Percentiles rank a stretch among this genome's conserved stretches.
phyloP scores from a whole-genome alignment of 1,140 invertebrate genomes.

The Drosophila lini region DNA sequence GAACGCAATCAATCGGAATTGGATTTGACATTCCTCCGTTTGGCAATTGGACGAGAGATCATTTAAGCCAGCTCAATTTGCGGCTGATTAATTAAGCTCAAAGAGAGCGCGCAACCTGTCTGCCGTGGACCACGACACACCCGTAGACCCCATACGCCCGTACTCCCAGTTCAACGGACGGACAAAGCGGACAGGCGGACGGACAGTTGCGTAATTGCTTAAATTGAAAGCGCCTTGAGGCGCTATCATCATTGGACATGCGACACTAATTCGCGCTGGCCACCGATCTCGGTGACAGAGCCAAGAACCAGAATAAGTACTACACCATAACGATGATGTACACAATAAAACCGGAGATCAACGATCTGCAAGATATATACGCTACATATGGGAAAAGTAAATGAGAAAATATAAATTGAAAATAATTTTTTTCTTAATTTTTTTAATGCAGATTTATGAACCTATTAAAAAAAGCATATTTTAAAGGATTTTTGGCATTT shows the following conservation, averaged over 20 bases:
- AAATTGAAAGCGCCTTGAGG: conserved; percentile 80
- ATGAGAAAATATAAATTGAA: too few species aligned
- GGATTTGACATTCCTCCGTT: conserved; percentile 69
- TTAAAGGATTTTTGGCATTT: too few species aligned
- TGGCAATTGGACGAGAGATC: conserved; percentile 61
- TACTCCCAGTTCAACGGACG: conserved; percentile 13
- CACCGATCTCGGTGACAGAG: conserved; percentile 45
- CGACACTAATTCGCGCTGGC: conserved; percentile 60
- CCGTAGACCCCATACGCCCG: neutral
- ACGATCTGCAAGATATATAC: neutral
- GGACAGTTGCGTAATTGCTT: conserved; percentile 70
- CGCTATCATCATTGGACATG: conserved; percentile 77
- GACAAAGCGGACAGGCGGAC: conserved; percentile 7
- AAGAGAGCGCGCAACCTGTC: conserved; percentile 43
- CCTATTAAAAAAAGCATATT: too few species aligned
- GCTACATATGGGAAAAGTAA: neutral
- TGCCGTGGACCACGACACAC: conserved; percentile 18
- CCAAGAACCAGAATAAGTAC: conserved; percentile 11
- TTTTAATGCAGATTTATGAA: too few species aligned
- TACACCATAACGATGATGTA: neutral
- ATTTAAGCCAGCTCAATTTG: conserved; percentile 69
- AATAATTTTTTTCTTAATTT: too few species aligned
- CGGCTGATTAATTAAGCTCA: conserved; percentile 65
- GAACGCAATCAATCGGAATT: conserved; percentile 59
- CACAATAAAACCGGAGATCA: neutral